phyloP scores from a whole-genome alignment of 2,888 invertebrate species.

The Noctua janthina region DNA sequence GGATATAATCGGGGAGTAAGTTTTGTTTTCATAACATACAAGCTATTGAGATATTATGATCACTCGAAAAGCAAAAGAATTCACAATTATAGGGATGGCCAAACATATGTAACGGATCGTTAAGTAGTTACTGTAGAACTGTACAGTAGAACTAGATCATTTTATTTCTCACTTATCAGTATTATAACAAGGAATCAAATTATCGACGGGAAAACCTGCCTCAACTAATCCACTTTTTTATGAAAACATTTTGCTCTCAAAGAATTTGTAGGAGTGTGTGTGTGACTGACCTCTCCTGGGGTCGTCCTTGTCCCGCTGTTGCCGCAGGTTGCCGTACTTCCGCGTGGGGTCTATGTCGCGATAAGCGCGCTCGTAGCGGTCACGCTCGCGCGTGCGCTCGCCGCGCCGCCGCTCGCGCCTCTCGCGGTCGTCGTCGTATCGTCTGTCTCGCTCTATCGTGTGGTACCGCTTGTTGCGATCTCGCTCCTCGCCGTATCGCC shows the following conservation, averaged over 20 bases:
- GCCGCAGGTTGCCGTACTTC: slow-evolving; percentile 79
- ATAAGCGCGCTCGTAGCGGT: slow-evolving; percentile 79
- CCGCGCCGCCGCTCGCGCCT: slow-evolving; percentile 75
- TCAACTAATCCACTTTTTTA: not conserved
- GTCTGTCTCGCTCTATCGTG: slow-evolving; percentile 80
- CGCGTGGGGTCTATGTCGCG: slow-evolving; percentile 84
- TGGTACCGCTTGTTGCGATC: slow-evolving; percentile 77
- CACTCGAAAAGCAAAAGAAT: not conserved
- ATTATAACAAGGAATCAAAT: not conserved
- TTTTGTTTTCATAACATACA: slow-evolving; percentile 25
- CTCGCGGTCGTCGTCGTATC: slow-evolving; percentile 76
- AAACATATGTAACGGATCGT: not conserved
- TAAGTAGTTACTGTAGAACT: slow-evolving; percentile 1
- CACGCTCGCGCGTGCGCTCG: slow-evolving; percentile 72
- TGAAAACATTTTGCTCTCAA: not conserved
- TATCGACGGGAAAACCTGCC: not conserved
- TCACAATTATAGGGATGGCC: not conserved
- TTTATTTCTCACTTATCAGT: not conserved
- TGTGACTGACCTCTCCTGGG: slow-evolving; percentile 76
- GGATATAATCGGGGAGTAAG: slow-evolving; percentile 19
- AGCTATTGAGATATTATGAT: slow-evolving; percentile 2
- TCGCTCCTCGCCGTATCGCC: slow-evolving; percentile 77
- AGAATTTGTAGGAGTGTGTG: too few relatives aligned
- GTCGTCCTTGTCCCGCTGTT: slow-evolving; percentile 79
- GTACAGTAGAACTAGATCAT: not conserved